Evolutionary conservation across 2,888 invertebrate genomes (phyloP).

Genomic region (Ennomos quercinarius): DNA sequence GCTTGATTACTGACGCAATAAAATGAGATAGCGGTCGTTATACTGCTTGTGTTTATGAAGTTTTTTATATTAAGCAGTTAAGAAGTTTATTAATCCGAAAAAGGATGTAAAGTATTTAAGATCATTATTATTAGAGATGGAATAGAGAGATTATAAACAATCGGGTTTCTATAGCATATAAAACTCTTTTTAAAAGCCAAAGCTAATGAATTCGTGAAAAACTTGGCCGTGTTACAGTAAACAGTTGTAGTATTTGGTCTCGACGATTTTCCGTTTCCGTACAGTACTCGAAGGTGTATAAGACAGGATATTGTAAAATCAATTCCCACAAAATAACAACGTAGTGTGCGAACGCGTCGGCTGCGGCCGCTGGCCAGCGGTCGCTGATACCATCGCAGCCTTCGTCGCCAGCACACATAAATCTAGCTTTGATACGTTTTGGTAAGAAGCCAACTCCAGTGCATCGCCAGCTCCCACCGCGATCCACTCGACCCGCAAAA

Average conservation of each 20-base stretch:
- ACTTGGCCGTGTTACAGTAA: background rate
- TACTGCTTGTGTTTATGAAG: conserved; percentile 38
- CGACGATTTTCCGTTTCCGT: conserved; percentile 24
- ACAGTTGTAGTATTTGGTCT: background rate
- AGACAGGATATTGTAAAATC: conserved; percentile 58
- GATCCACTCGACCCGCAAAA: conserved; percentile 57
- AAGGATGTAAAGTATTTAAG: conserved; percentile 54
- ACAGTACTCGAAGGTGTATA: conserved; percentile 20
- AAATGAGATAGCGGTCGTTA: conserved; percentile 63
- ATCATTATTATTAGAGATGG: conserved; percentile 50
- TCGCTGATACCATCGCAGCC: conserved; percentile 75
- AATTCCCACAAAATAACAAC: conserved; percentile 66
- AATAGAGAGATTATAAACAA: conserved; percentile 30
- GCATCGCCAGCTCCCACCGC: conserved; percentile 50
- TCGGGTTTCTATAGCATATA: background rate
- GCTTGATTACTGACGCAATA: conserved; percentile 66
- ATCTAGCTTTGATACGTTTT: conserved; percentile 83
- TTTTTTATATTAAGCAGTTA: conserved; percentile 64
- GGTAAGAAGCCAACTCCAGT: conserved; percentile 78
- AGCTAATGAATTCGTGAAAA: background rate
- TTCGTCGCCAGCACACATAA: conserved; percentile 79
- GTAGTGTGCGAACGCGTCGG: conserved; percentile 40
- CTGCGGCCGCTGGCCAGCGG: conserved; percentile 29
- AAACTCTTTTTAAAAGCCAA: background rate
- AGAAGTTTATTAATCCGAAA: conserved; percentile 60